Evolutionary conservation across 2,797 vertebrate genomes (phyloP), one percentile per base, ranked within the genome.

Genomic region (Molossus molossus): DNA sequence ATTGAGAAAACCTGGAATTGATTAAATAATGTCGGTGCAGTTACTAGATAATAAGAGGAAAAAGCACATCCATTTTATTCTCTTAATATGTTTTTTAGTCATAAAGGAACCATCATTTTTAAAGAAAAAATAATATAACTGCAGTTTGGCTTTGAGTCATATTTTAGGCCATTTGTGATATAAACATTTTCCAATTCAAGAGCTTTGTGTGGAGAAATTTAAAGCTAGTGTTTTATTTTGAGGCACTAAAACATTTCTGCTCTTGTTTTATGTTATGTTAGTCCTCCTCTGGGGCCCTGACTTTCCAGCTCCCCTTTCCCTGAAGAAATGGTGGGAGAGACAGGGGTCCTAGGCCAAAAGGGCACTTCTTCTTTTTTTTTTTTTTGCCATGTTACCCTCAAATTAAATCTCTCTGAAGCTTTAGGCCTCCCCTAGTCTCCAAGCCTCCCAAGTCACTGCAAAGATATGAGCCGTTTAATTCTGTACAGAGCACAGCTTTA

Each of bases 1-100:
- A 81, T 89, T 96, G 3, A 20, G 64, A 92, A 92, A 92, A 27
- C 50, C 45, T 92, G 33, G 93, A 96, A 62, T 95, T 72, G 84
- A 65, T 85, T 96, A 90, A 94, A 82, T 94, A 53, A 76, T 94
- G 48, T 85, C 88, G 15, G 17, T 75, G 50, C 1, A 69, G 6
- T 94, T 87, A 50, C 65, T 92, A 88, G 72, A 73, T 93, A 67
- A 90, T 76, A 75, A 27, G 20, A 58, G 45, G 70, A 67, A 37
- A 86, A 88, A 75, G 50, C 11, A 94, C 25, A 69, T 86, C n/a
- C 20, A 94, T 72, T 96, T 95, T 88, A 72, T 91, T 91, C 48
- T 88, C 33, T 88, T 89, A 75, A 77, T 94, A 79, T 85, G 69
- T 8, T 21, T 45, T 87, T 55, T 67, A 72, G 33, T 94, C 58